Evolutionary conservation across 2,888 invertebrate species (phyloP), one percentile per base, ranked within the genome.

Genomic region (Merodon equestris): DNA sequence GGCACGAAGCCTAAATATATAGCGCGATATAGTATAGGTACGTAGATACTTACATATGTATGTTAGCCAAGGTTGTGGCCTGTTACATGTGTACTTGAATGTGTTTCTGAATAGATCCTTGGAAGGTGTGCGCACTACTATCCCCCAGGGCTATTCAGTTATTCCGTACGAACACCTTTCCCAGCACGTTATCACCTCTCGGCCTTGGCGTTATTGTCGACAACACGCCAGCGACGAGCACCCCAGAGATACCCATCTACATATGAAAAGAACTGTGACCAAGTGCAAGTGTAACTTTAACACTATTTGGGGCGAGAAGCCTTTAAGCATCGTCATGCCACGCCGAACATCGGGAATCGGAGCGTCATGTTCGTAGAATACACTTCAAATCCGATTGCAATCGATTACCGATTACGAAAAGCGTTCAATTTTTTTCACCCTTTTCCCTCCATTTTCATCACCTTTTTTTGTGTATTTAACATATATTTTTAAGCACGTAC

Each of bases 251-350:
- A 27, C 27, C 27, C 7, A 27, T 27, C 27, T 53, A 18, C 70
- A 57, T 63, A 57, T 57, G 51, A 42, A 70, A 53, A 70, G 58
- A 53, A 13, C 63, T 58, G 58, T 50, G 51, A 70, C 75, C 57
- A 57, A 68, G 68, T 63, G 57, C 57, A 68, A 40, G 48, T 63
- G 68, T 53, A 70, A 63, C 57, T 57, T 70, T 63, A 75, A 68
- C 61, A 63, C 70, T 70, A 53, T 63, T 70, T 63, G 42, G 53
- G 27, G 45, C 45, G 63, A 47, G 45, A 1, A 5, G 45, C 9
- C 1, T 14, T 4, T 14, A 48, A 70, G 61, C n/a, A 57, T 44
- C 18, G n/a, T n/a, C 10, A 36, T 36, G 10, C n/a, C n/a, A 40
- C n/a, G n/a, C n/a, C n/a, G 10, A 40, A 7, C 7, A 7, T 4